These are phyloP conservation scores for Tenthredo distinguenda DNA, from an alignment of 2,888 invertebrate genomes.

Conservation along the genomic window DNA sequence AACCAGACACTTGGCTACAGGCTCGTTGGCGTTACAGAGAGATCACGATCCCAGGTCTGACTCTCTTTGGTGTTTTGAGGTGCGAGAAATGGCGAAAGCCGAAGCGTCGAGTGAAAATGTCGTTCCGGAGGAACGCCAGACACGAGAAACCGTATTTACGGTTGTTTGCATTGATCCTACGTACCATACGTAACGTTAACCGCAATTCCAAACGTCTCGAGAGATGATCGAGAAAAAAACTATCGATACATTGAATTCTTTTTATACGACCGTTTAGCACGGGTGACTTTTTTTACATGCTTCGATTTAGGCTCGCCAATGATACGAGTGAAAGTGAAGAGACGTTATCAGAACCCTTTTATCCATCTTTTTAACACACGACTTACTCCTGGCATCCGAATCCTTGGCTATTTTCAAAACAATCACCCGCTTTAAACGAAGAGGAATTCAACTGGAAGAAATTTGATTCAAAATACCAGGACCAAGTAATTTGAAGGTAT, in stretches of 20 bases:
- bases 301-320: constrained; percentile 12
- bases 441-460: constrained; percentile 1
- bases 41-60: constrained; percentile 34
- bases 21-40: constrained; percentile 45
- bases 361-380: constrained; percentile 25
- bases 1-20: constrained; percentile 45
- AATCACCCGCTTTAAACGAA: constrained; percentile 14
- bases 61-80: constrained; percentile 40
- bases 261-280: background rate
- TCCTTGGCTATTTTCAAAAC: constrained; percentile 31
- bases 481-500: background rate
- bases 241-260: background rate
- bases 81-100: constrained; percentile 26
- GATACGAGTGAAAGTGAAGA: constrained; percentile 16
- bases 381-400: constrained; percentile 1
- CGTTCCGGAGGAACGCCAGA: constrained; percentile 19
- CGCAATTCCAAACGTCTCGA: background rate
- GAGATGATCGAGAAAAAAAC: background rate
- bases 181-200: background rate
- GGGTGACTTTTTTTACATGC: background rate
- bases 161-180: constrained; percentile 14
- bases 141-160: constrained; percentile 15
- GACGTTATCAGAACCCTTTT: constrained; percentile 35
- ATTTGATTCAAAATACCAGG: constrained; percentile 23
- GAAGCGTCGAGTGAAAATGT: constrained; percentile 28